These are phyloP conservation scores for Anhinga anhinga DNA, from an alignment of 2,113 vertebrate species.

Conservation along the genomic window DNA sequence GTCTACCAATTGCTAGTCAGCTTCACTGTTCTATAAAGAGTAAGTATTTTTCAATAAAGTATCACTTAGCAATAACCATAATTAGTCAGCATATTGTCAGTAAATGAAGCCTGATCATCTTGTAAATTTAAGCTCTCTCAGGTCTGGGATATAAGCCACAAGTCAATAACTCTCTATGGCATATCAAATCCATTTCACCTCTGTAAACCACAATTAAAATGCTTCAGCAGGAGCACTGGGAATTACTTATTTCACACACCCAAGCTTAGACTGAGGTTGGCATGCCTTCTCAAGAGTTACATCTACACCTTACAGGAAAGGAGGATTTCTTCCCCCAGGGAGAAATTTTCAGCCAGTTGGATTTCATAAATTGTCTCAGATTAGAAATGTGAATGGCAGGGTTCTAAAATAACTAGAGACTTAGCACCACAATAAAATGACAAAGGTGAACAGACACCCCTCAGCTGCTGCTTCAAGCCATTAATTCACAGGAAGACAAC, in stretches of 20 bases:
- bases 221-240: too few species aligned
- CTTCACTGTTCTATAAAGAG: neutral
- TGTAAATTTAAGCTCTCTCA: neutral
- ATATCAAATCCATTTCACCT: neutral
- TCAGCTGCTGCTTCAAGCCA: neutral
- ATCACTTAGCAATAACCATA: neutral
- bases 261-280: neutral
- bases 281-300: neutral
- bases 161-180: accelerated
- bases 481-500: neutral
- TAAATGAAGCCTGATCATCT: neutral
- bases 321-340: neutral
- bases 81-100: neutral
- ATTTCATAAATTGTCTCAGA: neutral
- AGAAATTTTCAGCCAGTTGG: neutral
- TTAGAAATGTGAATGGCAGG: too few species aligned
- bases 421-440: neutral
- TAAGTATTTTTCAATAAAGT: neutral
- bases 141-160: neutral
- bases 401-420: too few species aligned
- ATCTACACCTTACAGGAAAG: neutral
- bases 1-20: neutral
- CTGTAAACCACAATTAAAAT: neutral
- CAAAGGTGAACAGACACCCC: neutral
- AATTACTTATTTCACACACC: neutral